Evolutionary conservation across 2,888 invertebrate genomes (phyloP).

Genomic region (Phalangium opilio): DNA sequence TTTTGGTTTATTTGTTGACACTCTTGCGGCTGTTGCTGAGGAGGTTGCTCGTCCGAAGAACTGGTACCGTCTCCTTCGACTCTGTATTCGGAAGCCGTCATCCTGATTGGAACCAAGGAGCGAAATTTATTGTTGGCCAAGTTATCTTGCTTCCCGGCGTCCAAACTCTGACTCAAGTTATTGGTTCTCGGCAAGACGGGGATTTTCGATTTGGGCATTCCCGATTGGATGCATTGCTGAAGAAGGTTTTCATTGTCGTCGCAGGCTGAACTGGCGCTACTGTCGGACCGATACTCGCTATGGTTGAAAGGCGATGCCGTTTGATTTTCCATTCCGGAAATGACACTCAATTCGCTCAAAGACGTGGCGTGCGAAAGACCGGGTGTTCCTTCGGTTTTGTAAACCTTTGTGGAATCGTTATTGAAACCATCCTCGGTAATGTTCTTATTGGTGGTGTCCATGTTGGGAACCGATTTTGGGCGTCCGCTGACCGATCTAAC

Average conservation of each 20-base stretch:
- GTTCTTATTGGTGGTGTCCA: background rate
- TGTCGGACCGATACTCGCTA: conserved; percentile 9
- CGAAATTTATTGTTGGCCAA: background rate
- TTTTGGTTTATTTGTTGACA: too few relatives aligned
- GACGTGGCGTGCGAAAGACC: conserved; percentile 46
- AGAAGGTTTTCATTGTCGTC: conserved; percentile 44
- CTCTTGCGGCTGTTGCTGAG: background rate
- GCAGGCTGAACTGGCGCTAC: conserved; percentile 16
- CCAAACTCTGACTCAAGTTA: background rate
- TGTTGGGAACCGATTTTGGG: background rate
- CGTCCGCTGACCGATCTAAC: background rate
- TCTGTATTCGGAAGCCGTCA: background rate
- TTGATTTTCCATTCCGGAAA: conserved; percentile 1
- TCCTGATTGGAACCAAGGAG: conserved; percentile 1
- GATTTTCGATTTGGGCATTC: conserved; percentile 40
- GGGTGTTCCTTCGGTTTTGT: conserved; percentile 51
- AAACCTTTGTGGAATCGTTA: conserved; percentile 23
- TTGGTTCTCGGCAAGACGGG: conserved; percentile 1
- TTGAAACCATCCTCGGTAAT: background rate
- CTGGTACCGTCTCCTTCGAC: background rate
- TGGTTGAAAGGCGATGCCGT: background rate
- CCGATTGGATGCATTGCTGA: conserved; percentile 49
- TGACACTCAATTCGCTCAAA: conserved; percentile 2
- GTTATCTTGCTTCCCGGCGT: background rate
- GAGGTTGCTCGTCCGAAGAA: background rate